phyloP scores from a whole-genome alignment of 92 coral and sea anemone genomes.

The Epizoanthus scotinus region DNA sequence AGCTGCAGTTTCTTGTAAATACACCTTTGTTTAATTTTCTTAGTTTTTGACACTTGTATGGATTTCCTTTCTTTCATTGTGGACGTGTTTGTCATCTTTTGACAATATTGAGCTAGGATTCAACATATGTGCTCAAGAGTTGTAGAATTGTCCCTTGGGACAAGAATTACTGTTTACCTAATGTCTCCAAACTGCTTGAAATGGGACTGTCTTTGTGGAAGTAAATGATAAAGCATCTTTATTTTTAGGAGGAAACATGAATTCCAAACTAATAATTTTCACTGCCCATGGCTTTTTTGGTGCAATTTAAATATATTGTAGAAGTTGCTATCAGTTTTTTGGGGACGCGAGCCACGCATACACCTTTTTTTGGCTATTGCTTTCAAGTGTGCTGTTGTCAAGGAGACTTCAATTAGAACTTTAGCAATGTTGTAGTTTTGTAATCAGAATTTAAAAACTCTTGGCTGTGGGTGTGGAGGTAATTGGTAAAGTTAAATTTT shows the following conservation, averaged over 20 bases:
- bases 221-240: too few species aligned
- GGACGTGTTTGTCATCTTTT: conserved; percentile 35
- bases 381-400: conserved; percentile 15
- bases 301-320: neutral
- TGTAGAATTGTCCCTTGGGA: conserved; percentile 3
- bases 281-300: too few species aligned
- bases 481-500: conserved; percentile 16
- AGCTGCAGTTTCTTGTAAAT: conserved; percentile 43
- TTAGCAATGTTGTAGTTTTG: conserved; percentile 15
- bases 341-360: too few species aligned
- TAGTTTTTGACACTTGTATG: conserved; percentile 52
- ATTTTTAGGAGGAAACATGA: too few species aligned
- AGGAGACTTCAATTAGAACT: conserved; percentile 16
- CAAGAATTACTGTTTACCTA: neutral
- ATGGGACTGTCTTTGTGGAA: neutral
- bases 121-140: conserved; percentile 11
- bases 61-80: conserved; percentile 49
- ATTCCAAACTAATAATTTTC: too few species aligned
- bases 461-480: conserved; percentile 1
- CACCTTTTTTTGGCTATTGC: too few species aligned
- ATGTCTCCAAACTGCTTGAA: neutral
- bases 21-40: conserved; percentile 65
- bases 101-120: conserved; percentile 19
- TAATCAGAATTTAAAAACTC: conserved; percentile 10
- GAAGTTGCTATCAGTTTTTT: neutral